phyloP scores from a whole-genome alignment of 92 coral and sea anemone genomes.

The Porites divaricata region DNA sequence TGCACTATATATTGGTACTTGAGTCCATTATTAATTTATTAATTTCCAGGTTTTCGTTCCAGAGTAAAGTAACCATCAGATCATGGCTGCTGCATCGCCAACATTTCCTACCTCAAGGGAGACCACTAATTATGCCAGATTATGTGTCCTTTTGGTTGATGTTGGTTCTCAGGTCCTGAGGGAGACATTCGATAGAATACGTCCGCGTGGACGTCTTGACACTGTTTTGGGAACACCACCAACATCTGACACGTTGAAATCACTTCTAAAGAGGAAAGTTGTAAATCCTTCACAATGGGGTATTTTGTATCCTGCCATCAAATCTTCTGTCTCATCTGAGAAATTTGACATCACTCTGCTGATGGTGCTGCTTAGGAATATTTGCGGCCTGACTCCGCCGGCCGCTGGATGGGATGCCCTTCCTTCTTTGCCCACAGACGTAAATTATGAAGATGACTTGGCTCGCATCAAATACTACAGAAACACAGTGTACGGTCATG shows the following conservation, averaged over 20 bases:
- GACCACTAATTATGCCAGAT: conserved; percentile 31
- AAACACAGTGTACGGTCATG: neutral
- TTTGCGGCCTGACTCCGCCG: neutral
- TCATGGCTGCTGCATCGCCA: neutral
- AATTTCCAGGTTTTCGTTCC: too few species aligned
- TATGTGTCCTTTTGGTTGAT: conserved; percentile 2
- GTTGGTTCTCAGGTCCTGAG: neutral
- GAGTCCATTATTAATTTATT: too few species aligned
- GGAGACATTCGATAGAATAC: neutral
- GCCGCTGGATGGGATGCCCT: neutral
- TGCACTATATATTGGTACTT: too few species aligned
- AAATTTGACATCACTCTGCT: neutral
- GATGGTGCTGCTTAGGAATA: neutral
- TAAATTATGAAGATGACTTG: neutral
- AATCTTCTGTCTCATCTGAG: neutral
- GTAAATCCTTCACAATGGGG: neutral
- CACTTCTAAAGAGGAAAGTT: neutral
- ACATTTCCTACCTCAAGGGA: conserved; percentile 10
- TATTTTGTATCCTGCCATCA: neutral
- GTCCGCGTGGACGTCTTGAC: neutral
- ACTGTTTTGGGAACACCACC: neutral
- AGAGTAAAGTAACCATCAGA: too few species aligned
- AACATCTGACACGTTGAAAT: neutral
- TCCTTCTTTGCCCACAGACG: neutral
- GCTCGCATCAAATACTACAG: neutral